Conservation (phyloP, 2,797 vertebrate genomes). For the Anniella stebbinsi region DNA sequence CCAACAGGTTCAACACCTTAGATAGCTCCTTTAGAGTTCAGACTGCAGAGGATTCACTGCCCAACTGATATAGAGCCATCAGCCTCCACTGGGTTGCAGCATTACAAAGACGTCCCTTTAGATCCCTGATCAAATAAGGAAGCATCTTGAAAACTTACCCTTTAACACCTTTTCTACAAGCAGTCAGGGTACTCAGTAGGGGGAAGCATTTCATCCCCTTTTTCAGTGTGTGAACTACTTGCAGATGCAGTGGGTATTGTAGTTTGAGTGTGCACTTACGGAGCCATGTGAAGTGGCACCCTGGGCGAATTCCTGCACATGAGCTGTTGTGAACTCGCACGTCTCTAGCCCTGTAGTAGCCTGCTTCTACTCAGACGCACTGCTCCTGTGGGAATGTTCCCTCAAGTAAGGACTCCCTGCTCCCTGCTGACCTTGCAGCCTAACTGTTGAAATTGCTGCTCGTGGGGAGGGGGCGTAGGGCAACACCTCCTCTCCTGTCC, state of each 20-base stretch:
- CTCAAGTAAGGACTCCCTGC: no score
- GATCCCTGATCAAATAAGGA: neutral
- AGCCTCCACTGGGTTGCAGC: no score
- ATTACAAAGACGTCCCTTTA: no score
- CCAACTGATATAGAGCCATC: no score
- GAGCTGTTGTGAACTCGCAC: neutral
- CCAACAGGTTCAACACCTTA: no score
- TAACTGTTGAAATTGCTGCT: no score
- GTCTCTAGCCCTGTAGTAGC: rapidly evolving
- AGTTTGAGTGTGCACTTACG: neutral
- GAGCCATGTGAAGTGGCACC: neutral
- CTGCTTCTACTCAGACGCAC: no score
- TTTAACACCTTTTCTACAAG: neutral
- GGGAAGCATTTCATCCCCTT: neutral
- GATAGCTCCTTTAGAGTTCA: no score
- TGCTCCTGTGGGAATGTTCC: neutral
- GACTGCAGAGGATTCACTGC: no score
- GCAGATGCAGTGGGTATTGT: neutral
- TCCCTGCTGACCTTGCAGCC: no score
- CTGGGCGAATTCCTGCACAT: neutral
- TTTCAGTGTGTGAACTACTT: neutral
- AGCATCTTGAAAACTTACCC: neutral
- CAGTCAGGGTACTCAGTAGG: neutral
- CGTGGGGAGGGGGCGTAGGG: neutral
- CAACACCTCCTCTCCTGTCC: neutral